Percentiles rank a stretch among this genome's conserved stretches.
These are phyloP conservation scores for Musca domestica DNA, from an alignment of 1,140 invertebrate genomes.

Conservation along the genomic window DNA sequence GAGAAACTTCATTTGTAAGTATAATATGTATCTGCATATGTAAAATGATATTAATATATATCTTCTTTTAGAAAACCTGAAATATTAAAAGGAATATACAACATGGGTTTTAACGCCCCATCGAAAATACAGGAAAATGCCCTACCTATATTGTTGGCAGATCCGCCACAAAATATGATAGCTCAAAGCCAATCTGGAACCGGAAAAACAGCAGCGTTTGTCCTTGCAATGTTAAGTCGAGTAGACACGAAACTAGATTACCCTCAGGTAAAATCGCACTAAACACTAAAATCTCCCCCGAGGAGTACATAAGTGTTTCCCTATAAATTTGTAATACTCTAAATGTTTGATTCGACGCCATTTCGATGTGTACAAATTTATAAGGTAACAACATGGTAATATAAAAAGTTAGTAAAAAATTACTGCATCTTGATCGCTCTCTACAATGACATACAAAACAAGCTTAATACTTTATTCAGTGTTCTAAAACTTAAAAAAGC, in stretches of 20 bases:
- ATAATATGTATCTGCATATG: conserved; percentile 4
- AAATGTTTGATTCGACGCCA: no score
- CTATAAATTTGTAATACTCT: background rate
- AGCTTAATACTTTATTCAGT: no score
- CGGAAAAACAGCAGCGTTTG: conserved; percentile 98
- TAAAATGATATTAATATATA: conserved; percentile 3
- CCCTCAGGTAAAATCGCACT: conserved; percentile 70
- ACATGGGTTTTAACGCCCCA: conserved; percentile 95
- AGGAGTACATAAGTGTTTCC: background rate
- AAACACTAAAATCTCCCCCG: no score
- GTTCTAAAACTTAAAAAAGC: no score
- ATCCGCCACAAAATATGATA: conserved; percentile 97
- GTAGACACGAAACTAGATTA: conserved; percentile 77
- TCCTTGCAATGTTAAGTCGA: conserved; percentile 93
- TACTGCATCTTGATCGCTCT: no score
- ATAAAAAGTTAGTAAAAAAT: no score
- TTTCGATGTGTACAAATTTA: no score
- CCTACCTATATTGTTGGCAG: conserved; percentile 85
- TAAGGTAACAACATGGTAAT: no score
- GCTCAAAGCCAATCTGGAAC: conserved; percentile 99
- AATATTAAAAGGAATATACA: conserved; percentile 89
- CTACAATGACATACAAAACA: no score
- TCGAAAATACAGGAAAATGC: conserved; percentile 96
- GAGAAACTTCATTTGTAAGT: conserved; percentile 87
- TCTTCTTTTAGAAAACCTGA: conserved; percentile 70